Percentiles rank a stretch among this genome's conserved stretches.
These are phyloP conservation scores for Pinctada fucata DNA, from an alignment of 2,888 invertebrate genomes.

Conservation along the genomic window DNA sequence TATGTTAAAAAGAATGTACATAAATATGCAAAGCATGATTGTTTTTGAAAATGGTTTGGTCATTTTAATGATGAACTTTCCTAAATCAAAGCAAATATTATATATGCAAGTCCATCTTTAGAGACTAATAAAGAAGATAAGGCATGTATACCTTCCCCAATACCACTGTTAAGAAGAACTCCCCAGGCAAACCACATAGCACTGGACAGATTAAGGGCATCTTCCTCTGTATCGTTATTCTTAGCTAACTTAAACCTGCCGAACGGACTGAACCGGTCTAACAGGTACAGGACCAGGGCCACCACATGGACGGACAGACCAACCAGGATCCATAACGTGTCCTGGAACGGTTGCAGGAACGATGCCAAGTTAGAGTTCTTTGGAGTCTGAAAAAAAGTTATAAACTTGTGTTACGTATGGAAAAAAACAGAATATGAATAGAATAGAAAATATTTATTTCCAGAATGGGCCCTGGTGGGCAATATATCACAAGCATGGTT, in stretches of 20 bases:
- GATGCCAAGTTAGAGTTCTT: constrained; percentile 97
- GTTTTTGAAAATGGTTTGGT: no score
- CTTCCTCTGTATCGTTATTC: constrained; percentile 88
- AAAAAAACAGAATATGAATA: no score
- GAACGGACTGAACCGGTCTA: constrained; percentile 89
- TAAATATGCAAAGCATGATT: no score
- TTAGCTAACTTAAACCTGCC: constrained; percentile 83
- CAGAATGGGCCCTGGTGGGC: no score
- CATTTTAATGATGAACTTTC: no score
- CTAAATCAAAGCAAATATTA: no score
- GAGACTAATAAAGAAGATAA: constrained; percentile 86
- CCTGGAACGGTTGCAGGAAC: constrained; percentile 99
- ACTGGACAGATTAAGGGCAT: constrained; percentile 96
- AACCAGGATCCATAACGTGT: constrained; percentile 98
- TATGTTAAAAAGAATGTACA: no score
- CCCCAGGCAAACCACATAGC: constrained; percentile 99
- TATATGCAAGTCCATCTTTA: no score
- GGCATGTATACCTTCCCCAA: constrained; percentile 93
- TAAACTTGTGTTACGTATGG: no score
- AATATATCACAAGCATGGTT: no score
- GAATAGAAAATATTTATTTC: no score
- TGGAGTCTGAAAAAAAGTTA: constrained; percentile 87
- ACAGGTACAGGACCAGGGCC: constrained; percentile 94
- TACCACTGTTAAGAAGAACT: constrained; percentile 97
- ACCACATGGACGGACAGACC: constrained; percentile 99